Base-by-base conservation (phyloP, 2,797 vertebrate species). In the Sciurus vulgaris region DNA sequence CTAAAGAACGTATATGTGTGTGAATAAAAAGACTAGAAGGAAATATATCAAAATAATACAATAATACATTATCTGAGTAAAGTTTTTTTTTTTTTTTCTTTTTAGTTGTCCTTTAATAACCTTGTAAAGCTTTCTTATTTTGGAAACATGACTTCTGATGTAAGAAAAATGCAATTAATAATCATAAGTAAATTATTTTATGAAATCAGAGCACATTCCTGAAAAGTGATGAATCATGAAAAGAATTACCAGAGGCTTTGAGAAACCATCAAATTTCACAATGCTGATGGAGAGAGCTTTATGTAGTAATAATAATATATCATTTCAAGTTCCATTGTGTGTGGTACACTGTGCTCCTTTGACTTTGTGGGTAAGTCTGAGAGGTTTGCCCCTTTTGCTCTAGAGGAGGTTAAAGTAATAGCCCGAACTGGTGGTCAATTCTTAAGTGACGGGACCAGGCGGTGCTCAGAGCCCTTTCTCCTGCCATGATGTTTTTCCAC, bases 21-120 rank as follows among this genome's bases (percentile, higher is more conserved):
- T 56, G 24, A 79, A 35, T 72, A 38, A 67, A 81, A 72, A 14
- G 22, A 73, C 41, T 8, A 54, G 30, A 76, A 77, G 44, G 15
- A 72, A 78, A 63, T 30, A 91, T 17, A 78, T 82, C 26, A 83
- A 78, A 93, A 72, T n/a, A n/a, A 87, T 10, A 61, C 54, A 85
- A 72, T n/a, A n/a, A 87, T 74, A n/a, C 38, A 33, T 87, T 8
- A 91, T 33, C 11, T 51, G 47, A 69, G 41, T 26, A 76, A 38
- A 35, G 70, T 86, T 67, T 79, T 6, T 44, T 70, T 79, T 6
- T 44, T 70, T 38, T 38, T 47, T 54, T 61, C 5, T 20, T 67
- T n/a, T 44, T 30, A 63, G 7, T 63, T 63, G 54, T 56, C 54
- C 28, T 65, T 93, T 54, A 47, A 24, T 28, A 28, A 22, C 28